Evolutionary conservation across 2,888 invertebrate genomes (phyloP), one percentile per base, ranked within the genome.

Genomic region (Amblyjoppa proteus): DNA sequence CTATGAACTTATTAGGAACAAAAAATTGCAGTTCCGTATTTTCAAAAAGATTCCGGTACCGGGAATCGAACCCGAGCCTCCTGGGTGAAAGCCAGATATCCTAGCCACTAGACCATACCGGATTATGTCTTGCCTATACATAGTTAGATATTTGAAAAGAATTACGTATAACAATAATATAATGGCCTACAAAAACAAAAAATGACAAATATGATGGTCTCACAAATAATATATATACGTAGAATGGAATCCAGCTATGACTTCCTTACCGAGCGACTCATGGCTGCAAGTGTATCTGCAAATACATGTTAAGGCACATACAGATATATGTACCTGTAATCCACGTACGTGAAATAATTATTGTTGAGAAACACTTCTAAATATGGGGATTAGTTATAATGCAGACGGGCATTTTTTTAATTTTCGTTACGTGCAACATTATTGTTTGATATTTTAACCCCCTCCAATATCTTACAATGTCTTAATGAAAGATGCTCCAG

Each of bases 41-140:
- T 28, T 1, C 61, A 94, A 94, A 92, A 41, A 7, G 51, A 64
- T 94, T 95, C 95, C 95, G 94, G 94, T 95, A 95, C 95, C 95
- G 95, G 95, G 95, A 95, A 95, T 95, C 95, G 95, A 95, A 95
- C 95, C 95, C 95, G 95, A 95, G 95, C 95, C 95, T 95, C 94
- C 95, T 95, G 95, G 95, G 95, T 95, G 95, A 95, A 94, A 95
- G 93, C 95, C 95, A 95, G 95, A 94, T 95, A 95, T 95, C 95
- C 95, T 95, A 95, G 95, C 95, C 95, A 95, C 95, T 95, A 95
- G 95, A 95, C 95, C 95, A 95, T 95, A 95, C 94, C 95, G 95
- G 95, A 95, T 41, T 11, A 51, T 51, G n/a, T 51, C 6, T 4
- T 51, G 51, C 3, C 4, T n/a, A n/a, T n/a, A n/a, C 51, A n/a